Evolutionary conservation across 1,140 invertebrate species (phyloP).

Genomic region (Dreissena rostriformis): DNA sequence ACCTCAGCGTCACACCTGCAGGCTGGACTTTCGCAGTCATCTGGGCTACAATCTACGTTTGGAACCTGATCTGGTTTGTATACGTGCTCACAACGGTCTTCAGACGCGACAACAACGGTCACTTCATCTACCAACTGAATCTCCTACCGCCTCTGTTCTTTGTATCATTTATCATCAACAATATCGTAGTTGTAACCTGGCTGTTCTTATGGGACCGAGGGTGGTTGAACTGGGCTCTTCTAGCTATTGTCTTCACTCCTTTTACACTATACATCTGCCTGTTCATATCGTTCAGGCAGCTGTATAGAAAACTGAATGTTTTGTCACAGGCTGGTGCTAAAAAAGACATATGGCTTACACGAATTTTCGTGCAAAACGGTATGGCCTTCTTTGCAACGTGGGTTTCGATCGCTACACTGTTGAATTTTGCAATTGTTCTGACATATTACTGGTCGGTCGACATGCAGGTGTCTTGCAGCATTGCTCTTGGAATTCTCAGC

Average conservation of each 20-base stretch:
- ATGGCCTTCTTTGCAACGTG: constrained; percentile 76
- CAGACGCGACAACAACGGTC: constrained; percentile 56
- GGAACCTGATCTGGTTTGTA: constrained; percentile 67
- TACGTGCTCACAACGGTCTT: constrained; percentile 67
- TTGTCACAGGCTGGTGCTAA: constrained; percentile 42
- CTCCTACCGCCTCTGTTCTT: constrained; percentile 64
- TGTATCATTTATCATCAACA: constrained; percentile 62
- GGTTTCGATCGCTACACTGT: constrained; percentile 75
- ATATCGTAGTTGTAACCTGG: constrained; percentile 72
- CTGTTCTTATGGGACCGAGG: constrained; percentile 73
- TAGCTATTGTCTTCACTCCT: constrained; percentile 59
- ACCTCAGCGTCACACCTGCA: constrained; percentile 72
- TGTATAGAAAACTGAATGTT: constrained; percentile 43
- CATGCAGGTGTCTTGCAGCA: constrained; percentile 50
- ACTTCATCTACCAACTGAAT: constrained; percentile 54
- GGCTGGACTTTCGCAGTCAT: constrained; percentile 74
- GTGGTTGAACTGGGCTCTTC: constrained; percentile 59
- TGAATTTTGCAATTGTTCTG: constrained; percentile 71
- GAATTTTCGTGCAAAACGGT: constrained; percentile 77
- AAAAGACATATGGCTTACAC: constrained; percentile 71
- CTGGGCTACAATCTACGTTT: constrained; percentile 75
- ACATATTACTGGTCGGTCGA: constrained; percentile 51
- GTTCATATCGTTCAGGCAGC: constrained; percentile 57
- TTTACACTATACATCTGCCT: constrained; percentile 69
- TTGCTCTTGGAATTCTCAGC: constrained; percentile 63